Percentiles rank a stretch among this genome's conserved stretches.
phyloP scores from a whole-genome alignment of 2,113 vertebrate genomes.

The Ctenodactylus gundi region DNA sequence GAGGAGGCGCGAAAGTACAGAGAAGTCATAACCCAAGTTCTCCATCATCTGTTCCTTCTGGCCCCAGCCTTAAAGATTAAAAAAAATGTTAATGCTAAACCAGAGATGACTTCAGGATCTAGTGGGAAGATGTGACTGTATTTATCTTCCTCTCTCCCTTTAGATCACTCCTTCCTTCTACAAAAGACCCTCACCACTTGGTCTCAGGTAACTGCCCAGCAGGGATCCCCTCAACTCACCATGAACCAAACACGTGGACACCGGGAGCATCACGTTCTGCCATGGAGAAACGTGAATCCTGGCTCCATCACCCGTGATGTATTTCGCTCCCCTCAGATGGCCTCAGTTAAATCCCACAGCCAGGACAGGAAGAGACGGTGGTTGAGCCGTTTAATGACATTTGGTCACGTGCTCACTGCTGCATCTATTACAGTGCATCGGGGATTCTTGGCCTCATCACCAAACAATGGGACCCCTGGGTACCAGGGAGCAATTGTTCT shows the following conservation, averaged over 20 bases:
- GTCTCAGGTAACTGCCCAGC: not conserved
- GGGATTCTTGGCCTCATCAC: constrained; percentile 75
- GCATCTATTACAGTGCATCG: constrained; percentile 74
- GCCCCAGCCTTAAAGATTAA: too few relatives aligned
- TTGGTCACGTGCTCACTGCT: constrained; percentile 71
- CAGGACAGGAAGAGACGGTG: not conserved
- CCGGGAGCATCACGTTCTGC: constrained; percentile 17
- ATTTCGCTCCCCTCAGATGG: constrained; percentile 71
- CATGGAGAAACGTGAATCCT: constrained; percentile 30
- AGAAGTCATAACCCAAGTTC: not conserved
- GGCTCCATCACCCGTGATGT: constrained; percentile 67
- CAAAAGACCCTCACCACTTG: not conserved
- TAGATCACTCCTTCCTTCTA: not conserved
- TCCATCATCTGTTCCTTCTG: not conserved
- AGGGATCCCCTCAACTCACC: not conserved
- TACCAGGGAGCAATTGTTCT: constrained; percentile 72
- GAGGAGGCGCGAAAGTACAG: not conserved
- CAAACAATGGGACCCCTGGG: constrained; percentile 62
- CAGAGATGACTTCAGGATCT: not conserved
- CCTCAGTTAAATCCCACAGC: constrained; percentile 79
- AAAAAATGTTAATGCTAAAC: not conserved
- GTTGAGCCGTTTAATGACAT: constrained; percentile 82
- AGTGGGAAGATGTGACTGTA: not conserved
- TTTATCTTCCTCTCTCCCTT: not conserved
- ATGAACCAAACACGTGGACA: not conserved